Evolutionary conservation across 1,140 invertebrate species (phyloP).

Genomic region (Drosophila orosa): DNA sequence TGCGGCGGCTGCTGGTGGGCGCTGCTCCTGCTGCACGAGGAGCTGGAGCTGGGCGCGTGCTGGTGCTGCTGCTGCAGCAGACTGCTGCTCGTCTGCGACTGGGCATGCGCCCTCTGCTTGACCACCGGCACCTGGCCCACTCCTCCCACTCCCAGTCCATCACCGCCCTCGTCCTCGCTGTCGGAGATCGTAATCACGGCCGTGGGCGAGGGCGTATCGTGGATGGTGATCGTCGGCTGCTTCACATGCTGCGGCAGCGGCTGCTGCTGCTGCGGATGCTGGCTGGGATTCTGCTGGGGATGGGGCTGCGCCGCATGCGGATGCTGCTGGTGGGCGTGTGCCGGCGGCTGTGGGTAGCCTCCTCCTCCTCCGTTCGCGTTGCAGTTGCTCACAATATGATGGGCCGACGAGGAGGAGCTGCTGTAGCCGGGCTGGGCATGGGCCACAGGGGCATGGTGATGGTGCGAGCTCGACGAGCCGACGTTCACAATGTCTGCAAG

Average conservation of each 20-base stretch:
- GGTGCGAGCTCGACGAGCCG: slow-evolving; percentile 66
- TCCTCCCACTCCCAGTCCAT: slow-evolving; percentile 73
- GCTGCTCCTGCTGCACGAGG: slow-evolving; percentile 46
- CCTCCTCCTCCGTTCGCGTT: slow-evolving; percentile 63
- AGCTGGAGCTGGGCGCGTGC: slow-evolving; percentile 59
- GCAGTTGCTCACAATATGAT: slow-evolving; percentile 73
- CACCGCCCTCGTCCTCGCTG: slow-evolving; percentile 93
- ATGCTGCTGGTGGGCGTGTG: slow-evolving; percentile 80
- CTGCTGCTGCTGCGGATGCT: slow-evolving; percentile 68
- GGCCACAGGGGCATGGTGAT: slow-evolving; percentile 65
- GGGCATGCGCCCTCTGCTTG: slow-evolving; percentile 82
- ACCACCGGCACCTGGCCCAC: slow-evolving; percentile 63
- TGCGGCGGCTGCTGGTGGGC: slow-evolving; percentile 46
- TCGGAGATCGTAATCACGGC: slow-evolving; percentile 97
- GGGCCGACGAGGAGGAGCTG: slow-evolving; percentile 57
- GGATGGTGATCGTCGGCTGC: slow-evolving; percentile 91
- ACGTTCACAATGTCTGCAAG: slow-evolving; percentile 73
- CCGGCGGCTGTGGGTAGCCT: slow-evolving; percentile 75
- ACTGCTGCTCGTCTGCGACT: slow-evolving; percentile 85
- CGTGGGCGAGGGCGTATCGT: slow-evolving; percentile 96
- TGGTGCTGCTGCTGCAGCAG: slow-evolving; percentile 42
- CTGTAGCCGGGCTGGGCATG: slow-evolving; percentile 60
- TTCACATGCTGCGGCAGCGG: slow-evolving; percentile 63
- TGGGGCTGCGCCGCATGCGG: slow-evolving; percentile 53
- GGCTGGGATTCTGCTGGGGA: slow-evolving; percentile 65